A percentile compares a stretch with the other conserved stretches of the same genome.
These are phyloP conservation scores for Drosophila persimilis DNA, from an alignment of 1,140 invertebrate species.

Conservation along the genomic window DNA sequence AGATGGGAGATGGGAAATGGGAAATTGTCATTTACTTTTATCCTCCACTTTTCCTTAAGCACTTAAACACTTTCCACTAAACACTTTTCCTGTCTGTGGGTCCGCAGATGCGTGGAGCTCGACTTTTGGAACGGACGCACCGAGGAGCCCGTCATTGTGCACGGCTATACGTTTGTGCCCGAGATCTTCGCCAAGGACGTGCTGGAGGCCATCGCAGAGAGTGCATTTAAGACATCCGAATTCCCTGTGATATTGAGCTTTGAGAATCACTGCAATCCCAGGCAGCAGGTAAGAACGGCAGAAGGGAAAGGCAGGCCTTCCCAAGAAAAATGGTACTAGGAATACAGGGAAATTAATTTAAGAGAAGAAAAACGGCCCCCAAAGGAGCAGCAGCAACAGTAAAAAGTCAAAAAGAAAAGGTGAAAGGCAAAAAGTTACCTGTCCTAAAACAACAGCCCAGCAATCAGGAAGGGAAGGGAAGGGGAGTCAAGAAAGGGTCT, in stretches of 20 bases:
- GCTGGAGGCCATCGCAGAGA: slow-evolving; percentile 97
- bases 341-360: background rate
- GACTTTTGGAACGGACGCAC: slow-evolving; percentile 98
- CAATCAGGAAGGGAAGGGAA: background rate
- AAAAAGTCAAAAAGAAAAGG: background rate
- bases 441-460: slow-evolving; percentile 62
- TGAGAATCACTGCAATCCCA: slow-evolving; percentile 98
- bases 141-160: slow-evolving; percentile 98
- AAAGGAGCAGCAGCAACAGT: background rate
- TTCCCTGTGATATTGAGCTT: slow-evolving; percentile 98
- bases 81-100: background rate
- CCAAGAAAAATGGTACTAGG: background rate
- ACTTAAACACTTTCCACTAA: background rate
- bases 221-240: slow-evolving; percentile 98
- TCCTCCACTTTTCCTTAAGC: slow-evolving; percentile 9
- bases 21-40: slow-evolving; percentile 58
- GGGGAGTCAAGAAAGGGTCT: background rate
- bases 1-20: background rate
- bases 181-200: slow-evolving; percentile 98
- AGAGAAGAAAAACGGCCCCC: background rate
- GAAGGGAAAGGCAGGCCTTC: too few relatives aligned
- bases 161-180: slow-evolving; percentile 98
- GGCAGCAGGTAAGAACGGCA: slow-evolving; percentile 87
- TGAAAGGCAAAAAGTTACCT: slow-evolving; percentile 43
- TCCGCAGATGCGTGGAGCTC: slow-evolving; percentile 92